Conservation (phyloP, 2,888 invertebrate species). For the Tridacna crocea region DNA sequence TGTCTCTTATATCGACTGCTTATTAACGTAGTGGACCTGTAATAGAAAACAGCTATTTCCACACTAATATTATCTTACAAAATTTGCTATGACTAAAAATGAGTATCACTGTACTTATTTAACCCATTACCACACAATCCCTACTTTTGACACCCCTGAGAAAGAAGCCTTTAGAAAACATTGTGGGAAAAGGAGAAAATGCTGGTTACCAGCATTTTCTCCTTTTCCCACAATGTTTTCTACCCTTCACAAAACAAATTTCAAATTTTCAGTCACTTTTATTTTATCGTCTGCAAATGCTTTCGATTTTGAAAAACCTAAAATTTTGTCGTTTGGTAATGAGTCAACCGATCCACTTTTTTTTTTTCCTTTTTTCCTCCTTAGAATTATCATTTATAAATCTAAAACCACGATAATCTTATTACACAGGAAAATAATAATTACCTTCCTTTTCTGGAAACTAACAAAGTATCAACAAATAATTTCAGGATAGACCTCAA, state of each 20-base stretch:
- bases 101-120: too few species aligned
- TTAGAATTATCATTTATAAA: too few species aligned
- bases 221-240: neutral
- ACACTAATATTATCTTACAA: neutral
- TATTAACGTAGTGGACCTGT: neutral
- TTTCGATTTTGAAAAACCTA: neutral
- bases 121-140: neutral
- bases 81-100: too few species aligned
- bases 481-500: too few species aligned
- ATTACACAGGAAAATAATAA: too few species aligned
- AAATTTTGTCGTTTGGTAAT: neutral
- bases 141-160: too few species aligned
- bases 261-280: neutral
- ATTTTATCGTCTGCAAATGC: neutral
- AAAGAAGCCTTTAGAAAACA: neutral
- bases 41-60: neutral
- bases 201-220: neutral
- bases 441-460: too few species aligned
- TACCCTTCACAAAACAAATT: neutral
- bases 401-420: too few species aligned
- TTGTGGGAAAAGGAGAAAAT: neutral
- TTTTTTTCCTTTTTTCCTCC: too few species aligned
- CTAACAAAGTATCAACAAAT: too few species aligned
- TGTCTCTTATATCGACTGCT: neutral
- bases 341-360: neutral